phyloP scores from a whole-genome alignment of 2,113 vertebrate genomes.

The Diphyllodes magnificus region DNA sequence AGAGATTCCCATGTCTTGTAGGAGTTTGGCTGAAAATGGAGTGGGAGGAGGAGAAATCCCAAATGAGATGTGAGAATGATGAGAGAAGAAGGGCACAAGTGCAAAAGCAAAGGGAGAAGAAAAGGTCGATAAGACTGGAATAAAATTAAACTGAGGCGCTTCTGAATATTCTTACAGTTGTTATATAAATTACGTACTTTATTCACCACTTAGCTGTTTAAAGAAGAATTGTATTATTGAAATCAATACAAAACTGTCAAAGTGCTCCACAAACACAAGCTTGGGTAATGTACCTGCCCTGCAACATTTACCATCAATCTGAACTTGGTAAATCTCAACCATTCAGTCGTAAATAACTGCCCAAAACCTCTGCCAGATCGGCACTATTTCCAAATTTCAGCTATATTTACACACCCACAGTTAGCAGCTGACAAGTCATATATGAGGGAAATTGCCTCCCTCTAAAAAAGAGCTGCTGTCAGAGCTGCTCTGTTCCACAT shows the following conservation, averaged over 20 bases:
- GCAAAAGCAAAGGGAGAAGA: not conserved
- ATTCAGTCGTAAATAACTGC: constrained; percentile 5
- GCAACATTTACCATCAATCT: not conserved
- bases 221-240: not conserved
- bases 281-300: not conserved
- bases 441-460: constrained; percentile 37
- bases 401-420: constrained; percentile 41
- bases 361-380: not conserved
- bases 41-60: not conserved
- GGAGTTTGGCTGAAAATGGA: not conserved
- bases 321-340: not conserved
- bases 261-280: not conserved
- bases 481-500: constrained; percentile 6
- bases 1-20: not conserved
- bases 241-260: not conserved
- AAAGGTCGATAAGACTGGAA: not conserved
- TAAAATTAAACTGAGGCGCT: not conserved
- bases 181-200: not conserved
- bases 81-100: not conserved
- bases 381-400: constrained; percentile 34
- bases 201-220: not conserved
- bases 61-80: not conserved
- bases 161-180: not conserved
- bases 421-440: constrained; percentile 46
- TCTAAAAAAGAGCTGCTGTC: constrained; percentile 33